Conservation (phyloP, 2,113 vertebrate species). For the Oryzias curvinotus region DNA sequence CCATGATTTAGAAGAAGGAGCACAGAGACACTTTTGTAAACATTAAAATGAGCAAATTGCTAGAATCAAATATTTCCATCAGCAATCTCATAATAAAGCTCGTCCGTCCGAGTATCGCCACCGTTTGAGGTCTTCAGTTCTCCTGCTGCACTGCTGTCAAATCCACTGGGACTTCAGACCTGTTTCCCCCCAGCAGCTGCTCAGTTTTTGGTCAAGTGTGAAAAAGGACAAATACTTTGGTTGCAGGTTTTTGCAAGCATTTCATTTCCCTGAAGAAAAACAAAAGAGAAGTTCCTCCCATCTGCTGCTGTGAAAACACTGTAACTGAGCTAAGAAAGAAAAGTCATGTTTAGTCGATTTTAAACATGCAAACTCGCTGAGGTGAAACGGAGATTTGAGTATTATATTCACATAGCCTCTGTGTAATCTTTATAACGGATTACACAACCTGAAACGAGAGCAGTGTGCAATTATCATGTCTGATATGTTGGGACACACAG, state of each 20-base stretch:
- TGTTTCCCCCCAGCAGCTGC: conserved; percentile 41
- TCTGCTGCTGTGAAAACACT: neutral
- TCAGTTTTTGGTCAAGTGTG: conserved; percentile 19
- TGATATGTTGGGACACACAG: no score
- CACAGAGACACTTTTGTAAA: no score
- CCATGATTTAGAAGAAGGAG: no score
- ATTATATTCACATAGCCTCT: no score
- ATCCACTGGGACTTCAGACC: conserved; percentile 21
- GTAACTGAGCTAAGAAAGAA: neutral
- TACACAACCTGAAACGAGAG: no score
- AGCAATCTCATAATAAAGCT: conserved; percentile 1
- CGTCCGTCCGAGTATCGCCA: conserved; percentile 22
- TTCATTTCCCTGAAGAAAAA: conserved; percentile 13
- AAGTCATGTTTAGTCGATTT: fast-evolving
- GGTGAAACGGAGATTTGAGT: no score
- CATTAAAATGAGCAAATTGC: no score
- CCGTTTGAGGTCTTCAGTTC: conserved; percentile 4
- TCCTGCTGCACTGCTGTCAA: conserved; percentile 22
- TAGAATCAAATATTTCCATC: no score
- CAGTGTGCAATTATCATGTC: no score
- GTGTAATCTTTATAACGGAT: no score
- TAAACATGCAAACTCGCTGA: no score
- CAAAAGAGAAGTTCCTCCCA: neutral
- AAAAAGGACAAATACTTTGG: conserved; percentile 6
- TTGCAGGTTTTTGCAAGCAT: conserved; percentile 3